Evolutionary conservation across 2,888 invertebrate species (phyloP).

Genomic region (Agrochola macilenta): DNA sequence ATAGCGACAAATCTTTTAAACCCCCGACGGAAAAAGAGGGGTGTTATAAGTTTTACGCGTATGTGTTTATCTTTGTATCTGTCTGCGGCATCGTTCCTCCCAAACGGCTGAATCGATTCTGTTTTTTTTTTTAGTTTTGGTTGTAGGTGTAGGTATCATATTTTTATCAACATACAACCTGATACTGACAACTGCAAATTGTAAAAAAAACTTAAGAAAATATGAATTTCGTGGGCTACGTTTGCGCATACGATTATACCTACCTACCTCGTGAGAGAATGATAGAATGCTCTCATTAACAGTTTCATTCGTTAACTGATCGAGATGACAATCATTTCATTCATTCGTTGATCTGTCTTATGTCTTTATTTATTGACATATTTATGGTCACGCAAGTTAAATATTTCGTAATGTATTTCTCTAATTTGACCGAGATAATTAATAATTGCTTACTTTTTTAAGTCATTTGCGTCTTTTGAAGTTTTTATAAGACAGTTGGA

Average conservation of each 20-base stretch:
- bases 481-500: neutral
- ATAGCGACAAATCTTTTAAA: neutral
- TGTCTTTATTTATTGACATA: conserved; percentile 42
- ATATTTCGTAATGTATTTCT: conserved; percentile 22
- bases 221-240: too few species aligned
- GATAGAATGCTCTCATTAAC: conserved; percentile 10
- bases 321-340: conserved; percentile 28
- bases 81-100: too few species aligned
- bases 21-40: too few species aligned
- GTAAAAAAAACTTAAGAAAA: too few species aligned
- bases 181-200: too few species aligned
- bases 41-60: too few species aligned
- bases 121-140: too few species aligned
- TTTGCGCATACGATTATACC: neutral
- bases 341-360: conserved; percentile 32
- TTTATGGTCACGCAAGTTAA: conserved; percentile 24
- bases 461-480: too few species aligned
- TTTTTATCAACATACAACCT: too few species aligned
- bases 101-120: too few species aligned
- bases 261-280: conserved; percentile 13
- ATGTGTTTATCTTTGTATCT: too few species aligned
- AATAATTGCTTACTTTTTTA: neutral
- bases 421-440: neutral
- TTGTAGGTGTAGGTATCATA: too few species aligned
- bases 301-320: conserved; percentile 24